Conservation (phyloP, 1,140 invertebrate species). For the Drosophila ercepeae region DNA sequence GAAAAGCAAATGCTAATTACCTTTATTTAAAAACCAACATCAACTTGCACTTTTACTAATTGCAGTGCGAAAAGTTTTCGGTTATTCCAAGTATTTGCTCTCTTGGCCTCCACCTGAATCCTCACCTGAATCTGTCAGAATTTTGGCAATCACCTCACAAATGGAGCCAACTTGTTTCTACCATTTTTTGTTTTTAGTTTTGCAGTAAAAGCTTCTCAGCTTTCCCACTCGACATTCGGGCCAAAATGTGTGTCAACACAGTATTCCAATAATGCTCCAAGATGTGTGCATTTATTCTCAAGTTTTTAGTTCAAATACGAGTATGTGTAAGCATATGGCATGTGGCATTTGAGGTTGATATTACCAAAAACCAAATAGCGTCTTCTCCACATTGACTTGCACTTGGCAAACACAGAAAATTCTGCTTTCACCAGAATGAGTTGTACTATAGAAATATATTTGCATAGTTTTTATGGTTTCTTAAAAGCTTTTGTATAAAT, state of each 20-base stretch:
- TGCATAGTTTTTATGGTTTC: not conserved
- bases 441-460: conserved; percentile 19
- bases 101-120: not conserved
- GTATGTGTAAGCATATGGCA: conserved; percentile 36
- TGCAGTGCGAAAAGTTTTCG: conserved; percentile 22
- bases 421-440: conserved; percentile 7
- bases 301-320: conserved; percentile 27
- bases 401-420: conserved; percentile 27
- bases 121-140: conserved; percentile 20
- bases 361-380: conserved; percentile 42
- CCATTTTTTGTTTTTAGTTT: conserved; percentile 15
- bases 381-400: conserved; percentile 17
- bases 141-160: conserved; percentile 35
- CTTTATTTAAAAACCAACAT: conserved; percentile 10
- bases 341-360: conserved; percentile 40
- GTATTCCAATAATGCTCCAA: conserved; percentile 34
- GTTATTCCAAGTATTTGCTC: conserved; percentile 19
- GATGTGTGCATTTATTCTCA: conserved; percentile 10
- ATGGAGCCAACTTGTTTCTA: conserved; percentile 17
- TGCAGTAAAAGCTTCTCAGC: conserved; percentile 34
- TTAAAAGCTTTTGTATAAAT: not conserved
- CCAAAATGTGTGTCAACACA: conserved; percentile 41
- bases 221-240: conserved; percentile 31
- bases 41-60: conserved; percentile 18
- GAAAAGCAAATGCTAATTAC: conserved; percentile 10